phyloP scores from a whole-genome alignment of 2,888 invertebrate species.

The Erannis defoliaria region DNA sequence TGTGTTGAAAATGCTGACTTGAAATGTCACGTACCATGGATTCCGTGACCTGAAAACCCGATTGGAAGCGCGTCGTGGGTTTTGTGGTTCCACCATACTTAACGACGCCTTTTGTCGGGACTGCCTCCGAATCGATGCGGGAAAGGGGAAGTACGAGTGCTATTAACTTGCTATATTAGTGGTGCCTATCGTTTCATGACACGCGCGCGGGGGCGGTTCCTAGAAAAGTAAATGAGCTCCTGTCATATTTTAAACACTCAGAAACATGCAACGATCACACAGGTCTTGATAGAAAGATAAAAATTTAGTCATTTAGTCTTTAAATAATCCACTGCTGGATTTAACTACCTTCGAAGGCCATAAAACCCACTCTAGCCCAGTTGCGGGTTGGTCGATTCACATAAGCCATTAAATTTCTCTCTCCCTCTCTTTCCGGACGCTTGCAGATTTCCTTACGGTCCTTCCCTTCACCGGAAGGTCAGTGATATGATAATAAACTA shows the following conservation, averaged over 20 bases:
- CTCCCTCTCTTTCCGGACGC: too few species aligned
- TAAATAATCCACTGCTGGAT: too few species aligned
- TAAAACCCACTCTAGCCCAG: too few species aligned
- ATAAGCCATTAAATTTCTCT: too few species aligned
- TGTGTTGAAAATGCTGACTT: conserved; percentile 31
- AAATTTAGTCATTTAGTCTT: too few species aligned
- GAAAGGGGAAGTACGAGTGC: conserved; percentile 22
- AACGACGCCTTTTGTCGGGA: conserved; percentile 52
- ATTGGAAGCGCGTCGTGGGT: conserved; percentile 61
- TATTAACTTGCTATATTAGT: neutral
- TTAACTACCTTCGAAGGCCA: too few species aligned
- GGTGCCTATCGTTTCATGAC: conserved; percentile 5
- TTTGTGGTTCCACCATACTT: conserved; percentile 61
- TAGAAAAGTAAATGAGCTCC: neutral
- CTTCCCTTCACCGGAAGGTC: too few species aligned
- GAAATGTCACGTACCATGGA: conserved; percentile 48
- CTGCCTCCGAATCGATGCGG: conserved; percentile 32
- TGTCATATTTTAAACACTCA: neutral
- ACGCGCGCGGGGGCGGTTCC: conserved; percentile 1
- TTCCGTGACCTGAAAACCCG: conserved; percentile 73
- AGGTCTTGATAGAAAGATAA: too few species aligned
- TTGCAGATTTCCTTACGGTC: too few species aligned
- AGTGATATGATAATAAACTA: too few species aligned
- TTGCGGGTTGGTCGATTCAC: too few species aligned
- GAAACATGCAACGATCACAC: neutral